Percentiles rank a stretch among this genome's conserved stretches.
Conservation (phyloP, 1,140 invertebrate species). For the Gerris buenoi region DNA sequence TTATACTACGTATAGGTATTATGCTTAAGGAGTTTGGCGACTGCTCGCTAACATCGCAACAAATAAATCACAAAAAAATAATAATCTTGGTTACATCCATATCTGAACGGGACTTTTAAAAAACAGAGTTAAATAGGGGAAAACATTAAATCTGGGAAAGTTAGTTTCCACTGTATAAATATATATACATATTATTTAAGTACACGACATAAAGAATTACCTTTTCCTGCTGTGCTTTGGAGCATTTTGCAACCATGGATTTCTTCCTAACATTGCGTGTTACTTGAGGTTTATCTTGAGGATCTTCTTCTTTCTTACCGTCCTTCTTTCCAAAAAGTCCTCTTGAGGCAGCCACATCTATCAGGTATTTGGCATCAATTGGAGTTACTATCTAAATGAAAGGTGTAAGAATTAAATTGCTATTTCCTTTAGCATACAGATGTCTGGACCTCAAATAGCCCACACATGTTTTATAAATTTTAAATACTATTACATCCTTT, state of each 20-base stretch:
- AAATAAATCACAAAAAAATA: neutral
- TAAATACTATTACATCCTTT: too few relatives aligned
- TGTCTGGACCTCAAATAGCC: too few relatives aligned
- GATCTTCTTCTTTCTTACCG: neutral
- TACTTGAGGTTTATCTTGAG: constrained; percentile 1
- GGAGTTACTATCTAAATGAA: neutral
- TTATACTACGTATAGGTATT: too few relatives aligned
- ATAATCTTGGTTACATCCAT: neutral
- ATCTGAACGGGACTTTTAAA: neutral
- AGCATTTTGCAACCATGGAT: neutral
- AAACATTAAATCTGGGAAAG: neutral
- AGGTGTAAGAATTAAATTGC: neutral
- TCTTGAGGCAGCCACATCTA: neutral
- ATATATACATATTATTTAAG: neutral
- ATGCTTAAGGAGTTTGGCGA: too few relatives aligned
- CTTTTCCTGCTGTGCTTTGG: neutral
- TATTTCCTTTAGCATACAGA: too few relatives aligned
- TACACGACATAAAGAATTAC: neutral
- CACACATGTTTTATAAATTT: too few relatives aligned
- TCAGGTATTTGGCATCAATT: constrained; percentile 1
- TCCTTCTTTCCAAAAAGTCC: neutral
- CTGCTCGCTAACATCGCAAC: too few relatives aligned
- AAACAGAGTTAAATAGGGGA: neutral
- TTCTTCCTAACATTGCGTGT: neutral
- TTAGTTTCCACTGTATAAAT: neutral